A percentile compares a stretch with the other conserved stretches of the same genome.
Conservation (phyloP, 2,797 vertebrate species). For the Esox lucius region DNA sequence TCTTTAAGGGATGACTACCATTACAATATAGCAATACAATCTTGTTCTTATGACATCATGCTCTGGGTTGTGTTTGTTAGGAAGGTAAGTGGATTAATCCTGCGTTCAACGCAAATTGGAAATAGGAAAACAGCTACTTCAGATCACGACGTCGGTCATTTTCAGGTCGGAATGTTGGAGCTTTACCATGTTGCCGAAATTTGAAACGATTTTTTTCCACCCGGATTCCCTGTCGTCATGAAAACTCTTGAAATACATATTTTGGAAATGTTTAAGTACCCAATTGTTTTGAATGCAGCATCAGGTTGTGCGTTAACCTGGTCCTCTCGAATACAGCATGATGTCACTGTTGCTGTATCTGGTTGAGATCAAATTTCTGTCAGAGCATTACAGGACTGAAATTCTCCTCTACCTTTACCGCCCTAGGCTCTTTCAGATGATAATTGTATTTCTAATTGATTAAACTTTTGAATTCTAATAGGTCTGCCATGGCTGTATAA, state of each 20-base stretch:
- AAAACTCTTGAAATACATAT: too few relatives aligned
- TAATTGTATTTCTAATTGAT: not conserved
- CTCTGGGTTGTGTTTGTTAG: constrained; percentile 2
- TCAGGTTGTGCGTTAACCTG: constrained; percentile 16
- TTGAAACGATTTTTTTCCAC: too few relatives aligned
- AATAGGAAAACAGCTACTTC: too few relatives aligned
- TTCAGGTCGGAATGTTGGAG: too few relatives aligned
- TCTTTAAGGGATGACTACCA: constrained; percentile 23
- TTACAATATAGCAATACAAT: not conserved
- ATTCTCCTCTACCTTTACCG: not conserved
- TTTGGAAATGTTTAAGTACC: too few relatives aligned
- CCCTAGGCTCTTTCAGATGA: not conserved
- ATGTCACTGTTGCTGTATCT: constrained; percentile 11
- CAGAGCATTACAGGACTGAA: not conserved
- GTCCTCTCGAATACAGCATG: constrained; percentile 10
- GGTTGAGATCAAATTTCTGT: not conserved
- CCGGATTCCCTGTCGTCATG: too few relatives aligned
- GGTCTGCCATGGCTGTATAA: not conserved
- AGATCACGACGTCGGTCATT: too few relatives aligned
- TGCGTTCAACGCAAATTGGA: too few relatives aligned
- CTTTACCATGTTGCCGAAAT: too few relatives aligned
- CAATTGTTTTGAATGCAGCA: too few relatives aligned
- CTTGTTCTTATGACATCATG: constrained; percentile 41
- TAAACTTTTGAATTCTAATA: not conserved
- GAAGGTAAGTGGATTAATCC: constrained; percentile 1